phyloP scores from a whole-genome alignment of 2,888 invertebrate species.

The Meandrusa payeni region DNA sequence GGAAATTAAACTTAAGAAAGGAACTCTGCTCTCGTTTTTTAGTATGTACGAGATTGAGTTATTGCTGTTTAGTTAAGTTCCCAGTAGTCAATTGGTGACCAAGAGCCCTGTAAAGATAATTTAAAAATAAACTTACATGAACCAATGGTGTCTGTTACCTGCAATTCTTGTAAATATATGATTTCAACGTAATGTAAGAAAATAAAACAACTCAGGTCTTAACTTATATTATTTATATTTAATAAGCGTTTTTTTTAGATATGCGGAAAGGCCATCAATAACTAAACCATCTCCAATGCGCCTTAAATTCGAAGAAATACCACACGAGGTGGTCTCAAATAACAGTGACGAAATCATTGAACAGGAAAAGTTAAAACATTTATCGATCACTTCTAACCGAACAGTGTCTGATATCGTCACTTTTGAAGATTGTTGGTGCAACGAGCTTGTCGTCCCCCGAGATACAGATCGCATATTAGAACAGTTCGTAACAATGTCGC shows the following conservation, averaged over 20 bases:
- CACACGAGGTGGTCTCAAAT: slow-evolving; percentile 29
- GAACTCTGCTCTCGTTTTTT: too few relatives aligned
- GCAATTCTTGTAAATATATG: too few relatives aligned
- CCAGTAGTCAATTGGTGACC: too few relatives aligned
- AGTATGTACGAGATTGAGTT: too few relatives aligned
- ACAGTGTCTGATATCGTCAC: slow-evolving; percentile 45
- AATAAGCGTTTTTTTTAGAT: slow-evolving; percentile 35
- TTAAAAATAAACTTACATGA: too few relatives aligned
- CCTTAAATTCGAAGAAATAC: slow-evolving; percentile 17
- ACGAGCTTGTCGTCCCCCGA: slow-evolving; percentile 57
- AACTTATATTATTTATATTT: too few relatives aligned
- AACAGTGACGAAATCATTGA: slow-evolving; percentile 38
- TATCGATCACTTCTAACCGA: slow-evolving; percentile 39
- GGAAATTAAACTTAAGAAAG: too few relatives aligned
- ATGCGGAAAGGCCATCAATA: slow-evolving; percentile 38
- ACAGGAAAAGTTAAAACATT: slow-evolving; percentile 34
- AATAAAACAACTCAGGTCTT: too few relatives aligned
- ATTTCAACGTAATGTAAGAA: too few relatives aligned
- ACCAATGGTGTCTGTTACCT: too few relatives aligned
- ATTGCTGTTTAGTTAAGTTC: too few relatives aligned
- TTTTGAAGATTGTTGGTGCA: slow-evolving; percentile 61
- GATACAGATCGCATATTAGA: slow-evolving; percentile 66
- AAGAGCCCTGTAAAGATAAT: too few relatives aligned
- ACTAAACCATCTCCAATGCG: slow-evolving; percentile 5
- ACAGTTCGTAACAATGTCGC: slow-evolving; percentile 65